Conservation (phyloP, 2,888 invertebrate genomes). For the Caenorhabditis plicata region DNA sequence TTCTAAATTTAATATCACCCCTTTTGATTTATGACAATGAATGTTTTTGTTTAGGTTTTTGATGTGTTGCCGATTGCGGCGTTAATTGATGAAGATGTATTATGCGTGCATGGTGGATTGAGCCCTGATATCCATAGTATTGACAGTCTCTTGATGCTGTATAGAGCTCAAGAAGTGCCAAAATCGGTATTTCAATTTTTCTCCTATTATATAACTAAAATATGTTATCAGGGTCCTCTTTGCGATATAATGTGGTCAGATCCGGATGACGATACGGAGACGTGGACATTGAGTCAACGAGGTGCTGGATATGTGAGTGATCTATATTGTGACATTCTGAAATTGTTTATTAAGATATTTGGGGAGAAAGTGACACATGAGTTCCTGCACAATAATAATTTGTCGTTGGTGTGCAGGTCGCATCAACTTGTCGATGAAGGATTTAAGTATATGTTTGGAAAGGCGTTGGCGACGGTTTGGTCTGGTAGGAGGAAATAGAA, state of each 20-base stretch:
- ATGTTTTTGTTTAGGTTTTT: constrained; percentile 54
- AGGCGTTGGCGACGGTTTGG: constrained; percentile 96
- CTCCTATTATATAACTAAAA: no score
- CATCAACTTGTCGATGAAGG: constrained; percentile 99
- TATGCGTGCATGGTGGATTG: constrained; percentile 96
- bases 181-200: no score
- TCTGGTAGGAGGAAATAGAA: constrained; percentile 75
- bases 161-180: constrained; percentile 53
- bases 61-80: constrained; percentile 96
- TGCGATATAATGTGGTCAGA: constrained; percentile 99
- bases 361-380: constrained; percentile 83
- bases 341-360: constrained; percentile 75
- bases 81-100: constrained; percentile 92
- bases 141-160: constrained; percentile 70
- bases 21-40: no score
- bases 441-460: constrained; percentile 96
- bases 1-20: neutral
- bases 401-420: constrained; percentile 91
- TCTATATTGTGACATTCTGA: constrained; percentile 1
- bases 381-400: constrained; percentile 88
- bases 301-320: constrained; percentile 61
- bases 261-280: constrained; percentile 93
- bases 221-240: constrained; percentile 80
- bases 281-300: constrained; percentile 66
- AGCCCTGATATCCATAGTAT: constrained; percentile 94